Evolutionary conservation across 35 echinoderm and acorn worm species (phyloP).

Genomic region (Patiria miniata): DNA sequence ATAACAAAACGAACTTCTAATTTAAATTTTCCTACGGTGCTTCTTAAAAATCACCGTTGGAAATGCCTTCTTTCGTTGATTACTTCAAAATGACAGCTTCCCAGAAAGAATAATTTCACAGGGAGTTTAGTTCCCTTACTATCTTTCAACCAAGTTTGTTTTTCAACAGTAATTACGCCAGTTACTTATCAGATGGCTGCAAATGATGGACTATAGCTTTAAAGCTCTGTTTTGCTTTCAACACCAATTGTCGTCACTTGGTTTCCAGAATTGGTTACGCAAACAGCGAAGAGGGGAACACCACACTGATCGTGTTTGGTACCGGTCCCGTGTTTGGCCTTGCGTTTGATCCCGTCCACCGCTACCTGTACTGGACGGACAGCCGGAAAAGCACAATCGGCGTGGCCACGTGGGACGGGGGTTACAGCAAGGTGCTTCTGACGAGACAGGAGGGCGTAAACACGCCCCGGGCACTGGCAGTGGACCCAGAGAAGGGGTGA

Average conservation of each 20-base stretch:
- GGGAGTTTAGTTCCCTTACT: too few species aligned
- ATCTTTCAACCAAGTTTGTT: too few species aligned
- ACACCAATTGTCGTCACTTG: background rate
- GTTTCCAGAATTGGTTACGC: background rate
- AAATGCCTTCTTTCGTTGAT: too few species aligned
- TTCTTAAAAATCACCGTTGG: too few species aligned
- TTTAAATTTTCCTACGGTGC: too few species aligned
- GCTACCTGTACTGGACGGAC: slow-evolving; percentile 73
- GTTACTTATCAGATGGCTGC: too few species aligned
- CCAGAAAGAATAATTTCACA: too few species aligned
- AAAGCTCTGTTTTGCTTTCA: too few species aligned
- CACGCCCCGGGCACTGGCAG: background rate
- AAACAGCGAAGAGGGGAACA: background rate
- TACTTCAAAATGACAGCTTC: too few species aligned
- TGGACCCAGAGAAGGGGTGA: background rate
- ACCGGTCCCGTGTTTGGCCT: slow-evolving; percentile 52
- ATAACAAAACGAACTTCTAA: too few species aligned
- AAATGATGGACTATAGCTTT: too few species aligned
- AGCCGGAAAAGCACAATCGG: slow-evolving; percentile 37
- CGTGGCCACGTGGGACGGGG: slow-evolving; percentile 54
- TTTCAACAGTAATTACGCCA: too few species aligned
- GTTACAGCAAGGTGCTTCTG: slow-evolving; percentile 22
- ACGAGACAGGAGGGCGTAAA: background rate
- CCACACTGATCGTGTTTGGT: background rate
- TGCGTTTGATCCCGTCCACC: slow-evolving; percentile 73